phyloP scores from a whole-genome alignment of 2,797 vertebrate genomes.

The Pangasius mekongensis region DNA sequence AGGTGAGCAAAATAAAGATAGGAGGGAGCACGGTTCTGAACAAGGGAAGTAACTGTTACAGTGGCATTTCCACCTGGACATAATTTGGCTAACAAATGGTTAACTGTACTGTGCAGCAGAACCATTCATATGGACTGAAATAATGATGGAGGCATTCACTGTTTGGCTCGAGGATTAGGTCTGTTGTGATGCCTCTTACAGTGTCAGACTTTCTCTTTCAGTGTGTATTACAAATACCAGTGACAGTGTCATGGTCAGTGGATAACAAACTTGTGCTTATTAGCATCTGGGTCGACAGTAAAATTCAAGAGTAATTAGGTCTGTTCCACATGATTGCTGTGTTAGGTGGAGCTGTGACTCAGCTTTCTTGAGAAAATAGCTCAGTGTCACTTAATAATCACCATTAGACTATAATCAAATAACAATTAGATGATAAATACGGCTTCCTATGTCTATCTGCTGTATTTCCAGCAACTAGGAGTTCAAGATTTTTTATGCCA shows the following conservation, averaged over 20 bases:
- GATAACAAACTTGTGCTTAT: neutral
- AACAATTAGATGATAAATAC: neutral
- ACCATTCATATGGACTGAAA: neutral
- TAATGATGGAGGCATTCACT: neutral
- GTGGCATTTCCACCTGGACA: neutral
- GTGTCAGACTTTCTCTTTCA: neutral
- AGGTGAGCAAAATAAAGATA: constrained; percentile 57
- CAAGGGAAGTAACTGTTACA: neutral
- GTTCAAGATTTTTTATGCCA: neutral
- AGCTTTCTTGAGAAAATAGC: neutral
- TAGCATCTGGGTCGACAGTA: neutral
- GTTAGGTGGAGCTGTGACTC: neutral
- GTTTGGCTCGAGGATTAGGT: neutral
- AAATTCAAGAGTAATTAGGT: constrained; percentile 5
- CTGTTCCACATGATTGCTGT: neutral
- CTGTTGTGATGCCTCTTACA: neutral
- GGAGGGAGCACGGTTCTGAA: neutral
- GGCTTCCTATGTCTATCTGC: neutral
- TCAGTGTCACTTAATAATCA: neutral
- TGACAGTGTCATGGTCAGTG: neutral
- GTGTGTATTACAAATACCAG: neutral
- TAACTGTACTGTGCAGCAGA: neutral
- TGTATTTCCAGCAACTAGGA: neutral
- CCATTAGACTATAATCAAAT: neutral
- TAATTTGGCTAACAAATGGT: neutral